These are phyloP conservation scores for Alcis repandata DNA, from an alignment of 2,888 invertebrate genomes.

Conservation along the genomic window DNA sequence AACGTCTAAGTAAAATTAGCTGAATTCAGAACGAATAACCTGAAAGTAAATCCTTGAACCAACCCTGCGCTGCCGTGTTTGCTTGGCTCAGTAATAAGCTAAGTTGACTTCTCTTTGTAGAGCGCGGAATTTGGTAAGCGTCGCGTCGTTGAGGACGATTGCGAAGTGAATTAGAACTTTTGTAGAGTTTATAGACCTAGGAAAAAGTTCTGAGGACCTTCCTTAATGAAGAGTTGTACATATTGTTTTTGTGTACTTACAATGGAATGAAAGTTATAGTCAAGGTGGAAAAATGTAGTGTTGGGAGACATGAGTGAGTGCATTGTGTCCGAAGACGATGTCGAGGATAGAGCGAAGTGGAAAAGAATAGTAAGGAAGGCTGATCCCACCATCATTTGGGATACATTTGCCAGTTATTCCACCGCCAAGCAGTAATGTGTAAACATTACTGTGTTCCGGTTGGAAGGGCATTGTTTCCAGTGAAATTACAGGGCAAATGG, in stretches of 20 bases:
- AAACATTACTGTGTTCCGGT: too few relatives aligned
- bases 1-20: too few relatives aligned
- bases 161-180: slow-evolving; percentile 13
- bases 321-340: too few relatives aligned
- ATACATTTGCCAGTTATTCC: too few relatives aligned
- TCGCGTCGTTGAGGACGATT: slow-evolving; percentile 1
- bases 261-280: neutral
- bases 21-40: neutral
- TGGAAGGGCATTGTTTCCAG: too few relatives aligned
- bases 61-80: slow-evolving; percentile 12
- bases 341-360: too few relatives aligned
- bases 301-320: too few relatives aligned
- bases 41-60: neutral
- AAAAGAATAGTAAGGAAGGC: too few relatives aligned
- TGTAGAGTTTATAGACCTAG: slow-evolving; percentile 1
- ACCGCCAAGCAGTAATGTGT: too few relatives aligned
- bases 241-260: neutral
- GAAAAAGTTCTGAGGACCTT: neutral
- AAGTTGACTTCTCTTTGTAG: slow-evolving; percentile 24
- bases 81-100: slow-evolving; percentile 30
- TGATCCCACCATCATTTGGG: too few relatives aligned
- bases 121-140: slow-evolving; percentile 13
- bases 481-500: too few relatives aligned
- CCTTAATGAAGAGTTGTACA: neutral
- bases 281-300: too few relatives aligned